Base-by-base conservation (phyloP, 2,113 vertebrate species). In the Falcunculus frontatus region DNA sequence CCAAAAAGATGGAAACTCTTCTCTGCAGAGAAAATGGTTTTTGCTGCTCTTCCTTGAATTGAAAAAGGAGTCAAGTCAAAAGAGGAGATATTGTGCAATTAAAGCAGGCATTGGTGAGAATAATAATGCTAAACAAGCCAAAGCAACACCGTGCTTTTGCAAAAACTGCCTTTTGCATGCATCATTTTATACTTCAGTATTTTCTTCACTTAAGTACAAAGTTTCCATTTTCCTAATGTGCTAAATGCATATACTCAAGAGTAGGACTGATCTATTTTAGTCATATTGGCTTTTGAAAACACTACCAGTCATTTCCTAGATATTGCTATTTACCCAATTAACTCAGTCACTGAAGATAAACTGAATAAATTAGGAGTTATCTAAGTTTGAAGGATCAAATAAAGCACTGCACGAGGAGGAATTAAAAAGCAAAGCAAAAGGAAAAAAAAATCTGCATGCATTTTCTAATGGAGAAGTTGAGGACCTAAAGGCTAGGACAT, bases 331-430 rank as follows among this genome's bases (percentile, higher is more conserved):
- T 8, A 68, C 15, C 53, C 62, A 70, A 67, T 78, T 80, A 84
- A 53, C 9, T 83, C 37, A 22, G 16, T 37, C 32, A 52, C 60
- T 78, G 79, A 23, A 77, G n/a, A 65, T 11, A 69, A 67, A 80
- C 20, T 20, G 7, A 81, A 50, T 64, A 72, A 70, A 72, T 89
- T 70, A 56, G n/a, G 32, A 63, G 7, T 74, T 56, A 33, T 13
- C 33, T 56, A 80, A 86, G 63, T 95, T 97, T 95, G 94, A 98
- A 97, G 97, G 96, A 96, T 97, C 94, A 69, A 93, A 96, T 91
- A 93, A 96, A 95, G 90, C 96, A 96, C 65, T 84, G 56, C 33
- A 95, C 35, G 41, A 91, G 49, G 35, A 74, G 62, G 49, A 87
- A 86, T 39, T 88, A 74, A 82, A 74, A 81, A 76, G 85, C 55